Conservation (phyloP, 2,888 invertebrate species). For the Aporophyla nigra region DNA sequence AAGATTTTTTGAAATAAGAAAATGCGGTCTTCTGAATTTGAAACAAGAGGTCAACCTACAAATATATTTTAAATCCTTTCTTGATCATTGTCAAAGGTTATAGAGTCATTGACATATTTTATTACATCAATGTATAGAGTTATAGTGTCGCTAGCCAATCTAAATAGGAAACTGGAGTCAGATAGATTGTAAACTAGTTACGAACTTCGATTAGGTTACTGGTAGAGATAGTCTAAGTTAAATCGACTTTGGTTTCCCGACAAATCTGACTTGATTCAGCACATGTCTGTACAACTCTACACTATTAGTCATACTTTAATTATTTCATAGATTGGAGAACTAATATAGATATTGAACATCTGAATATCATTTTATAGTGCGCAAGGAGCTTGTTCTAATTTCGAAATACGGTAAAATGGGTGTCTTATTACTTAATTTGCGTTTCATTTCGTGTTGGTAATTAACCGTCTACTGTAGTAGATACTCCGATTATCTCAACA, state of each 20-base stretch:
- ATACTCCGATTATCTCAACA: neutral
- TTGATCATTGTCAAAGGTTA: constrained; percentile 12
- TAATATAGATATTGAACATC: neutral
- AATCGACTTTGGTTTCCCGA: constrained; percentile 41
- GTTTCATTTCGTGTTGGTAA: neutral
- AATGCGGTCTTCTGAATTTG: too few species aligned
- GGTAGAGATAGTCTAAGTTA: constrained; percentile 37
- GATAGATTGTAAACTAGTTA: constrained; percentile 51
- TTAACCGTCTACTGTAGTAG: neutral
- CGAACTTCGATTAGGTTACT: constrained; percentile 54
- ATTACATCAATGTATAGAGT: too few species aligned
- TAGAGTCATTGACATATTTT: too few species aligned
- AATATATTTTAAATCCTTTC: neutral
- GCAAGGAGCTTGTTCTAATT: neutral
- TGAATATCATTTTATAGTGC: neutral
- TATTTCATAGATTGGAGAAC: neutral
- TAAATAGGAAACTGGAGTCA: constrained; percentile 20
- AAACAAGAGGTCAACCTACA: neutral
- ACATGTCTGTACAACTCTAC: neutral
- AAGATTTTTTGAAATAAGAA: neutral
- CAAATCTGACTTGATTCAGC: constrained; percentile 13
- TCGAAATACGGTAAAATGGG: neutral
- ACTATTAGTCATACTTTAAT: neutral
- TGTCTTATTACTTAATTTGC: neutral
- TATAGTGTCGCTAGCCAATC: constrained; percentile 4